Percentiles rank a stretch among this genome's conserved stretches.
These are phyloP conservation scores for Myiopsitta monachus DNA, from an alignment of 2,113 vertebrate species.

Conservation along the genomic window DNA sequence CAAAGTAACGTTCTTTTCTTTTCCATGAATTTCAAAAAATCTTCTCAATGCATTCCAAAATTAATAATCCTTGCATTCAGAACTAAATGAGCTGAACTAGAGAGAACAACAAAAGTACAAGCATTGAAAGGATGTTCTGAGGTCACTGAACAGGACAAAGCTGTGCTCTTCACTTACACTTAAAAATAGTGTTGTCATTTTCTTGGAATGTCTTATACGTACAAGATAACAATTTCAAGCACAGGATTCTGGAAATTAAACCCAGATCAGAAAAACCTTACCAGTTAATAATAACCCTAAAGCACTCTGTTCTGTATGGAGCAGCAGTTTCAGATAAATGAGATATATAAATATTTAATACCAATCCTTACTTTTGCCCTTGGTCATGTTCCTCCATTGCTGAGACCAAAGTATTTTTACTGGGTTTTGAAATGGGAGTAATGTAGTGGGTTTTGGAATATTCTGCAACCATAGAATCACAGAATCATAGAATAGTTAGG, in stretches of 20 bases:
- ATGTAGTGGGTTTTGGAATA: neutral
- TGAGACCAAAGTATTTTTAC: neutral
- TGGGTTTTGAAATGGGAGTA: neutral
- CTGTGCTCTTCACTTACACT: neutral
- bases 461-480: neutral
- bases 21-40: neutral
- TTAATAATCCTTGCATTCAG: neutral
- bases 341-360: conserved; percentile 4
- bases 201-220: conserved; percentile 9
- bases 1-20: neutral
- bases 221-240: conserved; percentile 1
- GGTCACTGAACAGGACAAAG: neutral
- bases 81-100: neutral
- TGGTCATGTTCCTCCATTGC: neutral
- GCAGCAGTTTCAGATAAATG: neutral
- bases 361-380: neutral
- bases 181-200: neutral
- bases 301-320: neutral
- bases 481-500: too few relatives aligned
- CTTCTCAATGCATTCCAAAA: neutral
- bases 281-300: neutral
- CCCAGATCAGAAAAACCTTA: conserved; percentile 14
- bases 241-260: neutral
- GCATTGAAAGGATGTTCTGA: neutral
- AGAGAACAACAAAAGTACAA: neutral